Base-by-base conservation (phyloP, 2,888 invertebrate species). In the Agonopterix heracliana region DNA sequence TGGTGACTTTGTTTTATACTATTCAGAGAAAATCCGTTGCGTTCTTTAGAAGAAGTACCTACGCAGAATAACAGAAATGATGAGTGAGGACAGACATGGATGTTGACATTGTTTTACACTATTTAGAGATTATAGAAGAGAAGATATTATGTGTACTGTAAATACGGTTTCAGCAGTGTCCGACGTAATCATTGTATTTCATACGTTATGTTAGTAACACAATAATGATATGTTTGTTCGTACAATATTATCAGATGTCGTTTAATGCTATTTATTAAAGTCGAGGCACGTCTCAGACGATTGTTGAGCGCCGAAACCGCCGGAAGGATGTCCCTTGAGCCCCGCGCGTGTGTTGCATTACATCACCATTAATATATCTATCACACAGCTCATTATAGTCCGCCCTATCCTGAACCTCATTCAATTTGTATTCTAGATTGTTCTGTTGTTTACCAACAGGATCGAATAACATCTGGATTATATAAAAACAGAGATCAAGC, bases 261-360 rank as follows among this genome's bases (percentile, higher is more conserved):
- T 49, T 44, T 46, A 57, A 54, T 57, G 43, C 54, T 48, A 48
- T 52, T 52, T 54, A 53, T 51, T 54, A 44, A 41, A 77, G 68
- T 74, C 77, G 12, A 50, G 51, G 63, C 79, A 79, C 79, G 79
- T 75, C 54, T 59, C 51, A 42, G 60, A 52, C 62, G 63, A 68
- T 73, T 74, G 77, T 74, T 64, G 60, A 66, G 60, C 61, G 59
- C 71, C 69, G 59, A 73, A 73, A 70, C 68, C 65, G 55, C 71
- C 78, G 81, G 81, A 81, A 81, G 81, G 81, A 80, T 75, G 78
- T 74, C 70, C 74, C 71, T 52, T 50, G 65, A 59, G 60, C 53
- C 59, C 41, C 49, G 53, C 54, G 61, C 74, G 76, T 78, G 77
- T 52, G 54, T 49, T 45, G 73, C 66, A 70, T 74, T 41, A 41